Base-by-base conservation (phyloP, 2,888 invertebrate genomes). In the Trichacis sp. region DNA sequence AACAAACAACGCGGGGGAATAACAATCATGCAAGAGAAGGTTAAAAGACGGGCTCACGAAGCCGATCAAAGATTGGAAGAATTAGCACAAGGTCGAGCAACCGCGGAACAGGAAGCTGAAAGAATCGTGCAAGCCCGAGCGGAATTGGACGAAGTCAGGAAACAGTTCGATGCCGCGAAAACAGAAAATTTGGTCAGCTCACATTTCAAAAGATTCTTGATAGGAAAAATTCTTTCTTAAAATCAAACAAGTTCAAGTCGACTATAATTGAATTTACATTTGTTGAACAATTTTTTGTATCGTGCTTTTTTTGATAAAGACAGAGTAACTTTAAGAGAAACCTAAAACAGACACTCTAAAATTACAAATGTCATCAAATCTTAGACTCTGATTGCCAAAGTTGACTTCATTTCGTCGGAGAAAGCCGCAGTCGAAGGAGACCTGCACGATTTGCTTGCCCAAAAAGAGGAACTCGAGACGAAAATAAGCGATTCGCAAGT, bases 391-490 rank as follows among this genome's bases (percentile, higher is more conserved):
- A 87, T 88, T 71, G 88, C 88, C 75, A 89, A 89, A 81, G 85
- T 91, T 67, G 88, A 88, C 69, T 89, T 89, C 79, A 86, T 89
- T 42, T 87, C 88, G 57, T 87, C 86, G 61, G 89, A 91, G 80
- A 88, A 90, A 84, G 86, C 90, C 78, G 87, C 85, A 56, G 86
- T 90, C 15, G 90, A 90, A 86, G 87, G 86, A 75, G 88, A 90
- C 77, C 82, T 90, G 55, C 89, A 91, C 85, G 90, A 90, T 76
- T 83, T 91, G 67, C 84, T 89, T 64, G 87, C 89, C 77, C 90
- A 92, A 79, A 92, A 92, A 81, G 88, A 89, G 68, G 88, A 89
- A 62, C 82, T 92, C 46, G 90, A 91, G 74, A 86, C 86, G 12
- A 88, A 88, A 79, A 82, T 90, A 66, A 85, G 84, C 38, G 86